phyloP scores from a whole-genome alignment of 2,888 invertebrate genomes.

The Meiosimyza decipiens region DNA sequence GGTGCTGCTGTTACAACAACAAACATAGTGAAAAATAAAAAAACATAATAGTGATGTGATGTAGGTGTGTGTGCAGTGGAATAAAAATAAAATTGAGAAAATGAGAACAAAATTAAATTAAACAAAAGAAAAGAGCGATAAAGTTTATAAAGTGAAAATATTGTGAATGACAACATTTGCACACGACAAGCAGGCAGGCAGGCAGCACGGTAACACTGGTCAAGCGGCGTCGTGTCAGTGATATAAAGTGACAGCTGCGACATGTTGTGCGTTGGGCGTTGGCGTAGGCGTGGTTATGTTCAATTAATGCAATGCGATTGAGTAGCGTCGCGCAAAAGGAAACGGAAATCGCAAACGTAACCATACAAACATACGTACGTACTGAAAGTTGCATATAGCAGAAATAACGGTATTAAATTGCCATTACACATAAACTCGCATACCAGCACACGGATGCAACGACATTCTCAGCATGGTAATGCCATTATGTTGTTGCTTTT shows the following conservation, averaged over 20 bases:
- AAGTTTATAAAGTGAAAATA: not conserved
- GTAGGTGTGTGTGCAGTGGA: too few relatives aligned
- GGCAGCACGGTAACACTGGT: not conserved
- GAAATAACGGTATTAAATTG: conserved; percentile 8
- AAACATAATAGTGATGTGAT: too few relatives aligned
- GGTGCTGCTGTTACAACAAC: too few relatives aligned
- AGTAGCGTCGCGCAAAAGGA: conserved; percentile 11
- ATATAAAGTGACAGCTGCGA: conserved; percentile 32
- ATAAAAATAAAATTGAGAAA: not conserved
- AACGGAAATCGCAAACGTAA: conserved; percentile 16
- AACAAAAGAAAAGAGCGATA: conserved; percentile 3
- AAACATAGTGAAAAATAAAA: too few relatives aligned
- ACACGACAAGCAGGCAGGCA: too few relatives aligned
- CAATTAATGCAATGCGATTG: conserved; percentile 19
- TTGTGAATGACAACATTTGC: conserved; percentile 2
- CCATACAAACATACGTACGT: conserved; percentile 9
- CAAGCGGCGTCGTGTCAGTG: not conserved
- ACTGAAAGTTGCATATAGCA: conserved; percentile 3
- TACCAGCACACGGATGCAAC: not conserved
- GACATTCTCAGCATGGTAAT: too few relatives aligned
- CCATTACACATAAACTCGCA: not conserved
- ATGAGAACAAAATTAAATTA: not conserved
- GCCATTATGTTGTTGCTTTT: too few relatives aligned
- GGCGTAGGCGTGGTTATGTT: conserved; percentile 16
- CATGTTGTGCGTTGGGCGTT: conserved; percentile 11